Conservation (phyloP, 2,113 vertebrate species). For the Dendrocopos noguchii region DNA sequence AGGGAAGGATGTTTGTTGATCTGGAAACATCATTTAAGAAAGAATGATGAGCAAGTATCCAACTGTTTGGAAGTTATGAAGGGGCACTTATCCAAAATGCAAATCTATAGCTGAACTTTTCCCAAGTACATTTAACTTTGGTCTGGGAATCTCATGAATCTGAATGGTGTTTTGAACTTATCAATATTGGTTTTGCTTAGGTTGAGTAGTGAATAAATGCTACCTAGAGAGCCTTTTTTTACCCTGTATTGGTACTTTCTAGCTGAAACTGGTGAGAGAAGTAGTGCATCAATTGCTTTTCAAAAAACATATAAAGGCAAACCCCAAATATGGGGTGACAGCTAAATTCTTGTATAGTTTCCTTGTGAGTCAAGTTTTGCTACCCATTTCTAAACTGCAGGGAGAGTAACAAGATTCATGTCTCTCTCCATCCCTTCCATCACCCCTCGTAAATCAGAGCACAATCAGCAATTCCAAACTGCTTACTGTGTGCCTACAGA, state of each 20-base stretch:
- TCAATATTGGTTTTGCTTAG: not conserved
- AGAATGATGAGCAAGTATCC: slow-evolving; percentile 38
- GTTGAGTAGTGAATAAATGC: not conserved
- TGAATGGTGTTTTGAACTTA: not conserved
- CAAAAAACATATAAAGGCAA: not conserved
- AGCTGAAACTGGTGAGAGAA: not conserved
- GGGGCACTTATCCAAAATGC: not conserved
- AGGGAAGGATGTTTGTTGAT: slow-evolving; percentile 27
- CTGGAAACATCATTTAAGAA: slow-evolving; percentile 54
- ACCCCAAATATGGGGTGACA: not conserved
- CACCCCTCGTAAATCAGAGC: slow-evolving; percentile 3
- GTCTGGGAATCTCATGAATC: slow-evolving; percentile 13
- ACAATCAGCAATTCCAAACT: slow-evolving; percentile 7
- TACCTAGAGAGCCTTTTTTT: not conserved
- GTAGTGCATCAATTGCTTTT: not conserved
- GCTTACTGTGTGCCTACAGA: slow-evolving; percentile 16
- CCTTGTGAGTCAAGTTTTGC: not conserved
- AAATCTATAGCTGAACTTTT: not conserved
- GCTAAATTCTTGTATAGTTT: not conserved
- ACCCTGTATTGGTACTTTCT: not conserved
- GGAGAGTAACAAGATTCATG: not conserved
- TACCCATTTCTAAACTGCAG: slow-evolving; percentile 17
- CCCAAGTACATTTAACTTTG: slow-evolving; percentile 32
- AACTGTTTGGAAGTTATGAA: slow-evolving; percentile 23
- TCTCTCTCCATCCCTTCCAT: slow-evolving; percentile 11